Evolutionary conservation across 2,797 vertebrate species (phyloP), one percentile per base, ranked within the genome.

Genomic region (Avahi laniger): DNA sequence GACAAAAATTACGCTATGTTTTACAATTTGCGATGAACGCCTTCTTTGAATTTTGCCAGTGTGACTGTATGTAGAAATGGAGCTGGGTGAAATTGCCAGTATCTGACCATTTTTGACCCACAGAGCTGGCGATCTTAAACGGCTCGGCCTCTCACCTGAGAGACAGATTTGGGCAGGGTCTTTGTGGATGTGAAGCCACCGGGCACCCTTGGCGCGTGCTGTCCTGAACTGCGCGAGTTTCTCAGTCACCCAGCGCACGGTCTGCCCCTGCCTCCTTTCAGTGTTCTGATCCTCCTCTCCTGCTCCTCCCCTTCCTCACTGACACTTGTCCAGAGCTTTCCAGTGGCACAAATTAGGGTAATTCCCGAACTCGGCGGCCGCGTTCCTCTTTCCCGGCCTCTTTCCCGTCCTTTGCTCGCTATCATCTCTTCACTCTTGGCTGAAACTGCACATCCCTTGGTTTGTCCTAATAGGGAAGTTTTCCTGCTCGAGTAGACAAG

Each of bases 391-490:
- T 22, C 18, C 90, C 28, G 1, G 46, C 4, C 24, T 38, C 41
- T 69, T 14, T 57, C 7, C 57, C 35, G 38, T 43, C 87, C 11
- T 7, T 46, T 17, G n/a, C 70, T 26, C 18, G 4, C 61, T 0
- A 0, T 7, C 20, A 2, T 28, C 69, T 65, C 83, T 65, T 75
- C 57, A 5, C 57, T 41, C 18, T 69, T 48, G 87, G 50, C 94
- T 94, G 54, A 22, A 13, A 79, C 28, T 33, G 69, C 38, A 30
- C 17, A 10, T 57, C 70, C 54, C 41, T 83, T 18, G 65, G 54
- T 88, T 50, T 95, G 48, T 89, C 94, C 94, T 89, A 78, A 93
- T 92, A 96, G 91, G 91, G 92, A 94, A 59, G 69, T 95, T 84
- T 94, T 73, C 92, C 79, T 89, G 69, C 81, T 38, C 9, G 20